These are phyloP conservation scores for Rousettus madagascariensis DNA, from an alignment of 2,797 vertebrate genomes.

Conservation along the genomic window DNA sequence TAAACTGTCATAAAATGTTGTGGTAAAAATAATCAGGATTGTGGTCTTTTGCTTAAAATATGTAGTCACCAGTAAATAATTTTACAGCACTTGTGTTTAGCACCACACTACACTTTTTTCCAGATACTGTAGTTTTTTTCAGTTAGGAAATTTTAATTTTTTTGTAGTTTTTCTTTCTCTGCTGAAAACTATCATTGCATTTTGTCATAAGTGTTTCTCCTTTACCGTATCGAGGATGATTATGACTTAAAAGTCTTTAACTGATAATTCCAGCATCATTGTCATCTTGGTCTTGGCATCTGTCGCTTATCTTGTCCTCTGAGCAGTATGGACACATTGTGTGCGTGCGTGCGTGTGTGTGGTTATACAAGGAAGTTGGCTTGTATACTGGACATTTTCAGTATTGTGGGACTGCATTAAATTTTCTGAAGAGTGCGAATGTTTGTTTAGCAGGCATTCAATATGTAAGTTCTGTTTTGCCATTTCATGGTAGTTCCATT, in stretches of 20 bases:
- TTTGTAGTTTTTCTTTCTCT: slow-evolving; percentile 5
- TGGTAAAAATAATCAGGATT: not conserved
- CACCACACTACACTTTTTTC: not conserved
- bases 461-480: not conserved
- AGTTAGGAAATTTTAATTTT: not conserved
- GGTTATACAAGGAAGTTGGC: not conserved
- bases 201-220: not conserved
- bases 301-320: slow-evolving; percentile 6
- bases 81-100: not conserved
- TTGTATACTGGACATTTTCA: not conserved
- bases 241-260: not conserved
- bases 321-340: not conserved
- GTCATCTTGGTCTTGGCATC: not conserved
- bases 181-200: not conserved
- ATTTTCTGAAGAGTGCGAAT: not conserved
- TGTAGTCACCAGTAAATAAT: not conserved
- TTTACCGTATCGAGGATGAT: not conserved
- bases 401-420: not conserved
- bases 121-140: not conserved
- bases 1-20: not conserved
- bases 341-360: not conserved
- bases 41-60: not conserved
- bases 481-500: not conserved
- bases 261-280: not conserved
- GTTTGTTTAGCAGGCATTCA: not conserved